A percentile compares a stretch with the other conserved stretches of the same genome.
These are phyloP conservation scores for Nycticryphes semicollaris DNA, from an alignment of 2,113 vertebrate genomes.

Conservation along the genomic window DNA sequence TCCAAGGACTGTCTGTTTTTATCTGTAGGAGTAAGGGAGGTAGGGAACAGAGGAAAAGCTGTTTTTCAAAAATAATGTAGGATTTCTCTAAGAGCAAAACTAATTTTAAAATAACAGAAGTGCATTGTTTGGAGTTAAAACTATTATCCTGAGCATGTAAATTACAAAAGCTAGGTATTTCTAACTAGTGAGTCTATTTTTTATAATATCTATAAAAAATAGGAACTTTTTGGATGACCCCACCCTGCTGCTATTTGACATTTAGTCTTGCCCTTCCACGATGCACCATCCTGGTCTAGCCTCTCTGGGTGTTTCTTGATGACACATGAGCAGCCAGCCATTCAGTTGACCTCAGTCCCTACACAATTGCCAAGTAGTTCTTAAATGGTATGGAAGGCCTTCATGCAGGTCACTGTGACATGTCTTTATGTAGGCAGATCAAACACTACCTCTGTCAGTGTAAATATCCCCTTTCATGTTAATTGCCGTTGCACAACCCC, in stretches of 20 bases:
- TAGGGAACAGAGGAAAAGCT: background rate
- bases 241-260: background rate
- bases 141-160: background rate
- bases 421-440: background rate
- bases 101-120: background rate
- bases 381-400: background rate
- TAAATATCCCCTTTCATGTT: background rate
- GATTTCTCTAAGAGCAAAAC: background rate
- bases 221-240: background rate
- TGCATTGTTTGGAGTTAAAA: background rate
- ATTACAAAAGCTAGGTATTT: background rate
- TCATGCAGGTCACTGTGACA: rapidly evolving
- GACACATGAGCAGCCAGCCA: background rate
- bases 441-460: background rate
- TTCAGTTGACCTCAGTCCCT: background rate
- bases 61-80: background rate
- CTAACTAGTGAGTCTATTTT: background rate
- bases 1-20: background rate
- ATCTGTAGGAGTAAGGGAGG: background rate
- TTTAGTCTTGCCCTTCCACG: background rate
- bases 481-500: background rate
- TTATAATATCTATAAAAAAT: background rate
- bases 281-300: background rate
- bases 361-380: background rate
- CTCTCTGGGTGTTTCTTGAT: background rate